Conservation (phyloP, 2,888 invertebrate genomes). For the Copidosoma aretas region DNA sequence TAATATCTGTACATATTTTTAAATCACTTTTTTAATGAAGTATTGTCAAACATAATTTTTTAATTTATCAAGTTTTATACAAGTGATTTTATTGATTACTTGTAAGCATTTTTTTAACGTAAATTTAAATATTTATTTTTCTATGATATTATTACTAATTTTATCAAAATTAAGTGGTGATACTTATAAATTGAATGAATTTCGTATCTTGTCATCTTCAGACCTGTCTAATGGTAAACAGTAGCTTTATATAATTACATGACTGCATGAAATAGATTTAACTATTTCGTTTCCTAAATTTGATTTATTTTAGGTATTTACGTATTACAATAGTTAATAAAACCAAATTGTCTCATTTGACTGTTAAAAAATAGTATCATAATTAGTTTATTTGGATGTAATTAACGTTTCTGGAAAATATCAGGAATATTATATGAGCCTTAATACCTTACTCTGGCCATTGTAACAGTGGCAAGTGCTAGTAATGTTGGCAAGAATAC, state of each 20-base stretch:
- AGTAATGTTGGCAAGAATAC: too few species aligned
- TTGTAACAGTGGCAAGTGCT: too few species aligned
- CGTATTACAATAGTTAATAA: not conserved
- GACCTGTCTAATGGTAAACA: not conserved
- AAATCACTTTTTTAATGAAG: constrained; percentile 18
- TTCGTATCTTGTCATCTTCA: too few species aligned
- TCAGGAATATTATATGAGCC: too few species aligned
- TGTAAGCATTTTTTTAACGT: not conserved
- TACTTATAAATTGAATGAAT: not conserved
- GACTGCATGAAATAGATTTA: too few species aligned
- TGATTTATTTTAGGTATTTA: too few species aligned
- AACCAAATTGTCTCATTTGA: not conserved
- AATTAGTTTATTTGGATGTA: not conserved
- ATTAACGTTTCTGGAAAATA: too few species aligned
- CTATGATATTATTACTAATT: not conserved
- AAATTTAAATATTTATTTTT: not conserved
- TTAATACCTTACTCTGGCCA: too few species aligned
- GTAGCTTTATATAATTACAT: not conserved
- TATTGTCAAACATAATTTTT: constrained; percentile 13
- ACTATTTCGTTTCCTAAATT: too few species aligned
- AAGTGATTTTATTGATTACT: constrained; percentile 9
- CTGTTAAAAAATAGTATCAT: not conserved
- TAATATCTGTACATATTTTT: constrained; percentile 36
- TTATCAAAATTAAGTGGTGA: not conserved
- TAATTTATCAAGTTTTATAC: not conserved